phyloP scores from a whole-genome alignment of 2,888 invertebrate species.

The Caenorhabditis zanzibari region DNA sequence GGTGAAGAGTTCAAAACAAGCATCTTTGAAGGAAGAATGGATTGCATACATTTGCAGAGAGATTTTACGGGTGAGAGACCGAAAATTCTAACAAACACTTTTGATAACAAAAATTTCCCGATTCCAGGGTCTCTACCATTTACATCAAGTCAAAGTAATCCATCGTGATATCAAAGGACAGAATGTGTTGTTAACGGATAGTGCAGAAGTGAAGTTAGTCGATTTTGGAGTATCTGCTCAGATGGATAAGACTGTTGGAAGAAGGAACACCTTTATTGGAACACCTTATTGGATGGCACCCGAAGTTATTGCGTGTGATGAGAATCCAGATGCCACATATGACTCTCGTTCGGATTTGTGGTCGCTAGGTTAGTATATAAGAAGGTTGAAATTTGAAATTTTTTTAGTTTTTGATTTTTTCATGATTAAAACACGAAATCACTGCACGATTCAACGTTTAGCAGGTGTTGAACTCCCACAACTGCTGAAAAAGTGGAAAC shows the following conservation, averaged over 20 bases:
- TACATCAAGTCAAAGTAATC: slow-evolving; percentile 98
- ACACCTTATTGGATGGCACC: slow-evolving; percentile 91
- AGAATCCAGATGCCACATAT: slow-evolving; percentile 99
- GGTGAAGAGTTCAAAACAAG: slow-evolving; percentile 99
- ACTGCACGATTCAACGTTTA: too few relatives aligned
- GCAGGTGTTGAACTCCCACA: too few relatives aligned
- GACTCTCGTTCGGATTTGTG: slow-evolving; percentile 89
- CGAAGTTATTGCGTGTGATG: slow-evolving; percentile 99
- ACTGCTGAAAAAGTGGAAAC: too few relatives aligned
- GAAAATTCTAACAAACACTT: neutral
- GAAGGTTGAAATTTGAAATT: too few relatives aligned
- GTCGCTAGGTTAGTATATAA: slow-evolving; percentile 85
- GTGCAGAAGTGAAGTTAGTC: slow-evolving; percentile 98
- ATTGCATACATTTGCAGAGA: slow-evolving; percentile 97
- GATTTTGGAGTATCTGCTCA: slow-evolving; percentile 99
- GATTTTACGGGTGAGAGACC: slow-evolving; percentile 86
- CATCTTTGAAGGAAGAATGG: slow-evolving; percentile 99
- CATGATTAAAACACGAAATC: too few relatives aligned
- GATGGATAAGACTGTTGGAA: slow-evolving; percentile 97
- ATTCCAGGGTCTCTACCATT: slow-evolving; percentile 94
- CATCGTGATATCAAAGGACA: slow-evolving; percentile 97
- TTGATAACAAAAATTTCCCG: neutral
- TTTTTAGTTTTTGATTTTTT: too few relatives aligned
- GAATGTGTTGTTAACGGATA: slow-evolving; percentile 98
- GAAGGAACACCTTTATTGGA: slow-evolving; percentile 99